Conservation (phyloP, 2,888 invertebrate genomes). For the Eupithecia dodoneata region DNA sequence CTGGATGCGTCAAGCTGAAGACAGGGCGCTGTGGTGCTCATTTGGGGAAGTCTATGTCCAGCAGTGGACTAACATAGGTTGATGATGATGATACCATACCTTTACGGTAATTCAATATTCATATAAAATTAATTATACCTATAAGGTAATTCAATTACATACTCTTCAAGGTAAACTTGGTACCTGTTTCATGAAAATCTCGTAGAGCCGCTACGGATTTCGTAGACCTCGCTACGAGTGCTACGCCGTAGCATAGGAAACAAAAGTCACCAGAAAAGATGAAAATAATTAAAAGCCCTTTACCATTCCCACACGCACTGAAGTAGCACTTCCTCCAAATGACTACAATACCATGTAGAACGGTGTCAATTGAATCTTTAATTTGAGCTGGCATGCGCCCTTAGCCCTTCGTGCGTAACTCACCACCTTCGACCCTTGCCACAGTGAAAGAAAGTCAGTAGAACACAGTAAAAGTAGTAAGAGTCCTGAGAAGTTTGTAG, state of each 20-base stretch:
- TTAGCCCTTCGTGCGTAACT: constrained; percentile 18
- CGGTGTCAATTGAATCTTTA: constrained; percentile 33
- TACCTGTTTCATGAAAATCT: neutral
- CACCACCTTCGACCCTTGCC: constrained; percentile 12
- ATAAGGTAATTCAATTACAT: too few relatives aligned
- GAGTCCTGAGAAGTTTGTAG: neutral
- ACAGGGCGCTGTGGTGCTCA: too few relatives aligned
- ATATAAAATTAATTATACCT: too few relatives aligned
- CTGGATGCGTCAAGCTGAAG: too few relatives aligned
- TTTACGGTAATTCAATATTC: too few relatives aligned
- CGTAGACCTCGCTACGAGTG: neutral
- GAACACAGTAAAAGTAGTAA: neutral
- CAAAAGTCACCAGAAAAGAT: neutral
- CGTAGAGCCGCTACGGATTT: neutral
- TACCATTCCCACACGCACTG: constrained; percentile 8
- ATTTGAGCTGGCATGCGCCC: constrained; percentile 19
- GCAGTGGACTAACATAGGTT: too few relatives aligned
- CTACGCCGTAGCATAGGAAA: neutral
- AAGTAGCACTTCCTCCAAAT: neutral
- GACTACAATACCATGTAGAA: constrained; percentile 2
- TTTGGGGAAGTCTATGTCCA: too few relatives aligned
- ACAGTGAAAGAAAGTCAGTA: neutral
- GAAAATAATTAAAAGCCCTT: neutral
- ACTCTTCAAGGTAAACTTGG: too few relatives aligned
- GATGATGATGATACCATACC: too few relatives aligned